Evolutionary conservation across 1,140 invertebrate genomes (phyloP), one percentile per base, ranked within the genome.

Genomic region (Lucilia sericata): DNA sequence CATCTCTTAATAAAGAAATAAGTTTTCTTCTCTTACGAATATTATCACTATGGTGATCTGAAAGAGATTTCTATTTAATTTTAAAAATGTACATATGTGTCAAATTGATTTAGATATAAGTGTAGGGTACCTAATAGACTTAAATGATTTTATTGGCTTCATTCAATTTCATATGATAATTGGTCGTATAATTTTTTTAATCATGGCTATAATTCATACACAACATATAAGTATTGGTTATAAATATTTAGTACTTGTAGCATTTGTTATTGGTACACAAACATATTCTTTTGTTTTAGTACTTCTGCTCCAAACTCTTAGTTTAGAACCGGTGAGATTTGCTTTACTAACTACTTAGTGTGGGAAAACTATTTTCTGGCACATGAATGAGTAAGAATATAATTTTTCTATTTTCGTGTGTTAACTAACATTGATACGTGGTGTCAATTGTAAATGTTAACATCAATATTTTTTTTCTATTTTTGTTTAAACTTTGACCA

Each of bases 361-460:
- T 60, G 55, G 55, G 55, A 60, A 60, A n/a, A 60, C 13, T 17
- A 60, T 60, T 60, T 60, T n/a, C 5, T n/a, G 14, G 55, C 55
- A 17, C n/a, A n/a, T n/a, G n/a, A n/a, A 7, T n/a, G n/a, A n/a
- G n/a, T n/a, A 7, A 17, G n/a, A n/a, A 14, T 60, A n/a, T 60
- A n/a, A n/a, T 60, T 60, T 60, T 60, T 17, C 55, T 60, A 60
- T 60, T 10, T 60, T 60, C 42, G 42, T 42, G 42, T 42, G 42
- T 42, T 42, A 42, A 42, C 42, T 42, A 42, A 42, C 42, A 42
- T 42, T 42, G 42, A 42, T 42, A 21, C n/a, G 65, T 70, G 19
- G 65, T 70, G 65, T 70, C 65, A 70, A 21, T 21, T 70, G 65
- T 19, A 70, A 70, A 60, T 60, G 14, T 60, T 60, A 60, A 60